Evolutionary conservation across 2,797 vertebrate genomes (phyloP).

Genomic region (Paramormyrops hopkinsi): DNA sequence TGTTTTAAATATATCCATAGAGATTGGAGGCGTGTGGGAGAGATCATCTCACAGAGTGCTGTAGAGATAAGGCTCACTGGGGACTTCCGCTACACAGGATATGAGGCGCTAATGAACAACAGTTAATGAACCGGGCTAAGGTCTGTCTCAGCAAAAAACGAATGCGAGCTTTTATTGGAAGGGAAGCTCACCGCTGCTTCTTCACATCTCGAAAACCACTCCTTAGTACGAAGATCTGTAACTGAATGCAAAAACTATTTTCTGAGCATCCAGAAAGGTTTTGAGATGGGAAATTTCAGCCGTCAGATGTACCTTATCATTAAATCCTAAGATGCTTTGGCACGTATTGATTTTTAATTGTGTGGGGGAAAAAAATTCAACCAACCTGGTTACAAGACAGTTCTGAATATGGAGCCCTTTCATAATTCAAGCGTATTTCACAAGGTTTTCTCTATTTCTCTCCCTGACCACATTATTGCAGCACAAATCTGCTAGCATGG

Average conservation of each 20-base stretch:
- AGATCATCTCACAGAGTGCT: not conserved
- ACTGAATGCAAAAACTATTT: not conserved
- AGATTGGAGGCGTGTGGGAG: not conserved
- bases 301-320: not conserved
- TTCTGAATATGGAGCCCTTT: not conserved
- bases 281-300: not conserved
- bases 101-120: not conserved
- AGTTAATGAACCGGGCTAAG: not conserved
- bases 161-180: not conserved
- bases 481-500: not conserved
- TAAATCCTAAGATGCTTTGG: not conserved
- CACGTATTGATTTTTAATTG: not conserved
- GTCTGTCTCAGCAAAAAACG: not conserved
- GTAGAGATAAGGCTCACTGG: not conserved
- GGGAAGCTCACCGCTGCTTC: not conserved
- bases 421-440: not conserved
- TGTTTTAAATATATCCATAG: slow-evolving; percentile 4
- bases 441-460: not conserved
- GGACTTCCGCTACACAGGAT: not conserved
- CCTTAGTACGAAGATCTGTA: not conserved
- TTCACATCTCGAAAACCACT: not conserved
- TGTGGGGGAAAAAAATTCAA: not conserved
- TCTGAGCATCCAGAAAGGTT: not conserved
- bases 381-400: not conserved
- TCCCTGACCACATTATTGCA: not conserved